Conservation (phyloP, 2,113 vertebrate genomes). For the Delphinapterus leucas region DNA sequence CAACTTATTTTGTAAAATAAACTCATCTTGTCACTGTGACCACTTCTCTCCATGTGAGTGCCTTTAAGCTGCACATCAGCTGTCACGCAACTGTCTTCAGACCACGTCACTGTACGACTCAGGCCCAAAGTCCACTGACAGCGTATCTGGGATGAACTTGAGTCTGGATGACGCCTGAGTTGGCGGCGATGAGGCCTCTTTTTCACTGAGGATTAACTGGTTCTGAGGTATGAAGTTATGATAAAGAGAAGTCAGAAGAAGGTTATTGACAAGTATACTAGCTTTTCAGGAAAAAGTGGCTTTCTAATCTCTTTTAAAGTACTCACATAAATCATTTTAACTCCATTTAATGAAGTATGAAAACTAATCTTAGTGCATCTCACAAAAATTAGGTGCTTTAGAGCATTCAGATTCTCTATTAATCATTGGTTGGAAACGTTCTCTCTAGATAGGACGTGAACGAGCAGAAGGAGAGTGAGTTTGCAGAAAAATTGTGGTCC, state of each 20-base stretch:
- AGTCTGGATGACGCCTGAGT: constrained; percentile 26
- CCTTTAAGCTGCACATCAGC: constrained; percentile 52
- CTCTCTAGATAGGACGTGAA: not conserved
- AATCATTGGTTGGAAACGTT: not conserved
- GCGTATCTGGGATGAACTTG: constrained; percentile 48
- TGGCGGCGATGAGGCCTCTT: not conserved
- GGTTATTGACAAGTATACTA: not conserved
- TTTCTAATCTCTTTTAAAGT: constrained; percentile 19
- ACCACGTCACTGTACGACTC: not conserved
- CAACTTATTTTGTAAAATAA: not conserved
- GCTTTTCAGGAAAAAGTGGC: not conserved
- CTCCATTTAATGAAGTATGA: not conserved
- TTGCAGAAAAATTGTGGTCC: not conserved
- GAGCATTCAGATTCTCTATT: not conserved
- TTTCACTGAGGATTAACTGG: constrained; percentile 13
- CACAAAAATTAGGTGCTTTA: not conserved
- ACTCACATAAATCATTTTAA: not conserved
- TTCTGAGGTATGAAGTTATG: not conserved
- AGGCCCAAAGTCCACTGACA: not conserved
- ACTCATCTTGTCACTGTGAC: constrained; percentile 53
- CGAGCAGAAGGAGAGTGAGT: not conserved
- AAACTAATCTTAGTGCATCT: not conserved
- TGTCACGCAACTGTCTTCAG: constrained; percentile 49
- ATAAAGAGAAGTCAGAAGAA: constrained; percentile 9
- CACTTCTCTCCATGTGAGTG: constrained; percentile 25